Percentiles rank a stretch among this genome's conserved stretches.
phyloP scores from a whole-genome alignment of 2,888 invertebrate species.

The Hoplodrina ambigua region DNA sequence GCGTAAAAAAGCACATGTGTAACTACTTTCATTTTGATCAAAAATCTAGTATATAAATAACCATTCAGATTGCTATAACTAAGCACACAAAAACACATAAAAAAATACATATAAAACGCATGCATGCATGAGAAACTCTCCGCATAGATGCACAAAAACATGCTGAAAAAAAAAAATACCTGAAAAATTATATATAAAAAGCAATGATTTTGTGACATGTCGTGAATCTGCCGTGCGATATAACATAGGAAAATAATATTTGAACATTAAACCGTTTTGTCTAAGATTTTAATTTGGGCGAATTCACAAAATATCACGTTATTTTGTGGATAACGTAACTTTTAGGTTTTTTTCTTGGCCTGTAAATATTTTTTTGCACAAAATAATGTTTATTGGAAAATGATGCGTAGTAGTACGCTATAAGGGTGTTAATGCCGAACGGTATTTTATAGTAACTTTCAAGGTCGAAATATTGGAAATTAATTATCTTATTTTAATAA shows the following conservation, averaged over 20 bases:
- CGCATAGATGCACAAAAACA: conserved; percentile 39
- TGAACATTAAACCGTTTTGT: conserved; percentile 5
- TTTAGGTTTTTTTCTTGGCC: conserved; percentile 24
- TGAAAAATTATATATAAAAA: conserved; percentile 63
- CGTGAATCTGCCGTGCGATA: conserved; percentile 74
- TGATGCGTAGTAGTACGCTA: too few relatives aligned
- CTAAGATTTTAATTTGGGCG: conserved; percentile 26
- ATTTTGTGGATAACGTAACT: conserved; percentile 22
- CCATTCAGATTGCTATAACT: conserved; percentile 54
- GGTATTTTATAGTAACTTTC: too few relatives aligned
- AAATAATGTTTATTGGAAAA: too few relatives aligned
- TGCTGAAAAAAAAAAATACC: conserved; percentile 51
- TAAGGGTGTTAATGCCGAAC: too few relatives aligned
- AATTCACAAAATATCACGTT: conserved; percentile 64
- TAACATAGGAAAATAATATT: conserved; percentile 30
- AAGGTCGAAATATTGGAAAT: too few relatives aligned
- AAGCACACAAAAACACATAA: conserved; percentile 45
- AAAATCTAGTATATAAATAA: not conserved
- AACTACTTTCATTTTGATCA: not conserved
- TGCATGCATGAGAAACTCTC: conserved; percentile 43
- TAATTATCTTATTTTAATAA: too few relatives aligned
- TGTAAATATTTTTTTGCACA: conserved; percentile 3
- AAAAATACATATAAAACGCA: conserved; percentile 22
- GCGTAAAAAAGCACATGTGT: too few relatives aligned
- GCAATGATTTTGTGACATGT: conserved; percentile 68